Evolutionary conservation across 2,797 vertebrate species (phyloP), one percentile per base, ranked within the genome.

Genomic region (Phalloptychus januarius): DNA sequence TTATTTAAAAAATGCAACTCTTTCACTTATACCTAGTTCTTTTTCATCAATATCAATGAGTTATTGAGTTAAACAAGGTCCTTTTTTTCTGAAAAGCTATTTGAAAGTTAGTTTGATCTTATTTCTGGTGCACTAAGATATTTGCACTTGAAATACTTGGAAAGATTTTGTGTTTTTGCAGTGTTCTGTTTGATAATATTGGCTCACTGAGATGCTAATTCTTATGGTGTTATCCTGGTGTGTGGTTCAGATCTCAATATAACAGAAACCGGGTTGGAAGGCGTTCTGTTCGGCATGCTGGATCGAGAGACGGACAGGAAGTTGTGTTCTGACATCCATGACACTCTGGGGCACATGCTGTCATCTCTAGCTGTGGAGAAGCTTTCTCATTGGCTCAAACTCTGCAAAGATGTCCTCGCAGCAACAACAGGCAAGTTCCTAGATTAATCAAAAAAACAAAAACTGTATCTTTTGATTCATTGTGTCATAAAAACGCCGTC

Each of bases 341-440:
- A 99, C 93, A 99, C 98, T 0, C 92, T 99, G 90, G 98, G 98
- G 5, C 98, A 99, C 91, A 99, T 99, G 98, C 96, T 99, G 67
- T 99, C 98, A 0, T 99, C 98, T 0, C 94, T 99, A 82, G 98
- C 98, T 2, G 97, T 99, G 81, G 97, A 97, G 86, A 99, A 99
- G 86, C 97, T 99, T 80, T 97, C 98, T 44, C 98, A 99, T 88
- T 99, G 98, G 98, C 93, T 99, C 36, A 97, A 98, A 94, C 96
- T 99, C 70, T 99, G 98, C 93, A 99, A 99, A 89, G 98, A 99
- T 86, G 98, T 99, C 58, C 95, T 99, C 79, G 98, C 98, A 85
- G 98, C 98, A 86, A 97, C 96, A 65, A 99, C 97, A 91, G 98
- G 98, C 99, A 93, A 78, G 91, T 44, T n/a, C 67, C n/a, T 4